Conservation (phyloP, 2,113 vertebrate genomes). For the Macquaria australasica region DNA sequence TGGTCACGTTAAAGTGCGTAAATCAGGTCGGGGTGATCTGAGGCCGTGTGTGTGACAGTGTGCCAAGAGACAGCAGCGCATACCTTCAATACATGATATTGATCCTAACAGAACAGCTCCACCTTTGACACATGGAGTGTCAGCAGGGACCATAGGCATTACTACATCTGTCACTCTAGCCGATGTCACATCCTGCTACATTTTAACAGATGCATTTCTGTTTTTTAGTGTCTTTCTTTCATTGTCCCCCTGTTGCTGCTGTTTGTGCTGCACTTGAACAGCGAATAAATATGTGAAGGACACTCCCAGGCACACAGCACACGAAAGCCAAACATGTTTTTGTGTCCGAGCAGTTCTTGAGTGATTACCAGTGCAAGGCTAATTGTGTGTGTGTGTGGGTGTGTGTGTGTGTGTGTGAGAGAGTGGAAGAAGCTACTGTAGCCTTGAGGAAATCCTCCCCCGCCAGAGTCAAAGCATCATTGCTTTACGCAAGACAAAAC, state of each 20-base stretch:
- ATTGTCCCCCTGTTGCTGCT: constrained; percentile 9
- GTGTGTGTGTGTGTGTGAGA: constrained; percentile 40
- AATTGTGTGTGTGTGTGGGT: constrained; percentile 41
- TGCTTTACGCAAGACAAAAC: constrained; percentile 67
- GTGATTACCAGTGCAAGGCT: constrained; percentile 52
- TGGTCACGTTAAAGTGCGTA: constrained; percentile 18
- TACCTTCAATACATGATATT: constrained; percentile 50
- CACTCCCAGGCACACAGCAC: constrained; percentile 26
- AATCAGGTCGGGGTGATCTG: constrained; percentile 34
- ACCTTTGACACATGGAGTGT: constrained; percentile 49
- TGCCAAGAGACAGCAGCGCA: constrained; percentile 35
- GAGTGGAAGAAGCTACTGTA: constrained; percentile 68
- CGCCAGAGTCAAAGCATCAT: constrained; percentile 73
- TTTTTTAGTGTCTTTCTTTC: not conserved
- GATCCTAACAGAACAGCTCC: constrained; percentile 53
- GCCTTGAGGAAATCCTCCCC: constrained; percentile 80
- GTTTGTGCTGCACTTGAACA: constrained; percentile 20
- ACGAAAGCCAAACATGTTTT: constrained; percentile 65
- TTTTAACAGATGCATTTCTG: constrained; percentile 33
- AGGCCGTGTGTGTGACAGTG: constrained; percentile 39
- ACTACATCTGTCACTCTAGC: constrained; percentile 56
- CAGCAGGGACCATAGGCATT: constrained; percentile 17
- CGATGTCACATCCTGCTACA: constrained; percentile 32
- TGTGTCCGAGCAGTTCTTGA: constrained; percentile 35
- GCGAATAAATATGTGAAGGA: constrained; percentile 45